These are phyloP conservation scores for Microtus oregoni DNA, from an alignment of 2,113 vertebrate genomes.

Conservation along the genomic window DNA sequence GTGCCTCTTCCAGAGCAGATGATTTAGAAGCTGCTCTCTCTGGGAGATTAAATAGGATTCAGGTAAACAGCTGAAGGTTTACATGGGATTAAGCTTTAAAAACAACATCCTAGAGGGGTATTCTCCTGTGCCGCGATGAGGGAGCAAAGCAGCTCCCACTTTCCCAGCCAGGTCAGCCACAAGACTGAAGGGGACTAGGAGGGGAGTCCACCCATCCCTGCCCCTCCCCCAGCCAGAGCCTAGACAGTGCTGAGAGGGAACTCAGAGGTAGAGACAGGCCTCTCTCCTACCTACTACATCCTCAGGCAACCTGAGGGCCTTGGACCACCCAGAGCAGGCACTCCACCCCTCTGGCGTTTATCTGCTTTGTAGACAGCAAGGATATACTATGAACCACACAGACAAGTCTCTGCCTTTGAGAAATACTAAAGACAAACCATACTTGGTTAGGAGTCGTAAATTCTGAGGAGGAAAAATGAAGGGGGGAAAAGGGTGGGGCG, in stretches of 20 bases:
- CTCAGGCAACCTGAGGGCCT: neutral
- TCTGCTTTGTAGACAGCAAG: neutral
- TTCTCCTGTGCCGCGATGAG: slow-evolving; percentile 44
- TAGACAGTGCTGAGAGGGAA: neutral
- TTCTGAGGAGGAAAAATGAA: neutral
- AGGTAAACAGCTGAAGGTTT: slow-evolving; percentile 79
- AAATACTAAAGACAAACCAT: neutral
- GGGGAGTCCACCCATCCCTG: no score
- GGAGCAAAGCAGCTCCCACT: neutral
- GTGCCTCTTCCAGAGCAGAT: slow-evolving; percentile 47
- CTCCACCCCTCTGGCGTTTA: no score
- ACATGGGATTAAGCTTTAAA: slow-evolving; percentile 61
- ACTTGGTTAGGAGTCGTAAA: neutral
- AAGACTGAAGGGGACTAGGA: neutral
- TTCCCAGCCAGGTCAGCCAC: neutral
- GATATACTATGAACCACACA: neutral
- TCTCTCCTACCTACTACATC: neutral
- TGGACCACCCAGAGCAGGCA: neutral
- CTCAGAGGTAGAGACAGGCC: neutral
- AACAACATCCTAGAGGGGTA: slow-evolving; percentile 29
- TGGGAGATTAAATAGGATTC: slow-evolving; percentile 78
- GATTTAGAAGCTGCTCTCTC: slow-evolving; percentile 61
- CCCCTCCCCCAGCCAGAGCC: neutral
- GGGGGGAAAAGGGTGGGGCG: neutral
- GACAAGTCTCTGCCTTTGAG: neutral